Evolutionary conservation across 2,888 invertebrate species (phyloP).

Genomic region (Rhimphoctona megacephalus): DNA sequence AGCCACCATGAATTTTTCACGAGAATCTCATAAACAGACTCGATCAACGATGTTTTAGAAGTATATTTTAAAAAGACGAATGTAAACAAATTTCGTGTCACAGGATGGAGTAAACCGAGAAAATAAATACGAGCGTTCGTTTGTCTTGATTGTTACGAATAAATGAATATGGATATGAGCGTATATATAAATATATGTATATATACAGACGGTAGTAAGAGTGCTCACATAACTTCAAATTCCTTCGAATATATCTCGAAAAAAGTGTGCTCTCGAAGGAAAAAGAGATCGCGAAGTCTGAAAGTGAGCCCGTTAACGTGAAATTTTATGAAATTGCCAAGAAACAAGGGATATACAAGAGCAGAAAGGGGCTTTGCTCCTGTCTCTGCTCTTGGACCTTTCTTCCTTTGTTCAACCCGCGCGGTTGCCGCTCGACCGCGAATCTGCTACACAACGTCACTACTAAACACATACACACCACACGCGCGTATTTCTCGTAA

Average conservation of each 20-base stretch:
- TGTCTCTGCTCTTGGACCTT: slow-evolving; percentile 17
- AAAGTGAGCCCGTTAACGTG: neutral
- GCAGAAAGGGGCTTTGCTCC: slow-evolving; percentile 43
- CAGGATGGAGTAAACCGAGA: neutral
- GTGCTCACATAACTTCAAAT: slow-evolving; percentile 5
- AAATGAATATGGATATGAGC: neutral
- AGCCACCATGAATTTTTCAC: neutral
- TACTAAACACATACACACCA: slow-evolving; percentile 5
- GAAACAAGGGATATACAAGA: slow-evolving; percentile 9
- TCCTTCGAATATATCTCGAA: neutral
- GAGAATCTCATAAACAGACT: neutral
- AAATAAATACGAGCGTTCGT: neutral
- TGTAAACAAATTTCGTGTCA: slow-evolving; percentile 1
- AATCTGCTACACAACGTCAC: slow-evolving; percentile 14
- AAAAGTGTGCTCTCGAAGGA: neutral
- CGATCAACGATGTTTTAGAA: neutral
- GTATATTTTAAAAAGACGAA: neutral
- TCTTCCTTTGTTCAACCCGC: slow-evolving; percentile 63
- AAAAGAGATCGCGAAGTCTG: neutral
- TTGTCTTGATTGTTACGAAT: neutral
- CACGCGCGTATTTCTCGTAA: neutral
- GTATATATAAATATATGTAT: neutral
- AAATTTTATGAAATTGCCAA: neutral
- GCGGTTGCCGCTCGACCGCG: slow-evolving; percentile 49
- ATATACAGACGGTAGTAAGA: slow-evolving; percentile 6